phyloP scores from a whole-genome alignment of 1,140 invertebrate genomes.

The Lordiphosa mommai region DNA sequence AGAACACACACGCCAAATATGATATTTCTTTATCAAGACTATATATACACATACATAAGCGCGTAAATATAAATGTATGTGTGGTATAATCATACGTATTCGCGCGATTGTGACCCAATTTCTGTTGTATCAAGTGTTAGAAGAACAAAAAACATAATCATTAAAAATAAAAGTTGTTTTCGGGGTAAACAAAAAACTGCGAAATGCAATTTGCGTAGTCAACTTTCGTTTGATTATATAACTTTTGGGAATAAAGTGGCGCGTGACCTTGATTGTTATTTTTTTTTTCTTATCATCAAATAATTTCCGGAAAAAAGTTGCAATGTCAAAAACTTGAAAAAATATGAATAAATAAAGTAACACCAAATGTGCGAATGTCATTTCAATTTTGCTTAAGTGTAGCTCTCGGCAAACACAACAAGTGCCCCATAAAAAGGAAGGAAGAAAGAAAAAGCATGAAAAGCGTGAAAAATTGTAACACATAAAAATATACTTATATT shows the following conservation, averaged over 20 bases:
- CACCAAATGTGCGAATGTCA: constrained; percentile 24
- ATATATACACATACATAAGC: not conserved
- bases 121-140: constrained; percentile 70
- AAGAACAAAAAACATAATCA: constrained; percentile 16
- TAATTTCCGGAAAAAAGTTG: constrained; percentile 18
- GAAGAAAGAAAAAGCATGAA: constrained; percentile 19
- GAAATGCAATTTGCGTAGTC: constrained; percentile 43
- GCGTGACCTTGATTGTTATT: not conserved
- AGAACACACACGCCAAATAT: constrained; percentile 15
- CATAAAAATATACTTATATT: constrained; percentile 55
- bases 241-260: constrained; percentile 6
- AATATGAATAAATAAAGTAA: constrained; percentile 43
- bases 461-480: constrained; percentile 39
- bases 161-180: constrained; percentile 17
- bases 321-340: constrained; percentile 28
- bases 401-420: constrained; percentile 49
- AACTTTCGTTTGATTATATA: constrained; percentile 30
- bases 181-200: constrained; percentile 28
- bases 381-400: constrained; percentile 67
- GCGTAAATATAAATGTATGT: no score
- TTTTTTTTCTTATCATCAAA: not conserved
- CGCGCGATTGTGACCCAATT: constrained; percentile 61
- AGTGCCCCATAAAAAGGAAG: constrained; percentile 64
- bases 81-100: constrained; percentile 11
- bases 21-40: constrained; percentile 48